Base-by-base conservation (phyloP, 2,797 vertebrate genomes). In the Spea hammondii region DNA sequence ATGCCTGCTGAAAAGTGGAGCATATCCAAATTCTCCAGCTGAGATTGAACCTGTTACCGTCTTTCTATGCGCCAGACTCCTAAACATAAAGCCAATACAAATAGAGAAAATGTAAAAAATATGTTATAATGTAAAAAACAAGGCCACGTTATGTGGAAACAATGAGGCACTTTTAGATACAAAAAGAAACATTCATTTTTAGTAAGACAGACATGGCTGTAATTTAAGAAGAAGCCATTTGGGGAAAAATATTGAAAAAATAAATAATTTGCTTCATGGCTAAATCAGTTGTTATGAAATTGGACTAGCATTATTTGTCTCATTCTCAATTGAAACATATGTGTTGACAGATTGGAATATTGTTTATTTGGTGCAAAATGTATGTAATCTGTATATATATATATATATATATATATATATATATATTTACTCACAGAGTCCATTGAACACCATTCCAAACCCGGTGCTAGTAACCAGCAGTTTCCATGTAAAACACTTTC, bases 111-210 rank as follows among this genome's bases (percentile, higher is more conserved):
- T 68, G 62, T 53, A 78, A 79, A 79, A 79, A 79, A 70, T 54
- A 79, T 72, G 48, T 74, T 79, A 79, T 74, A 74, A 79, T 79
- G 71, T 64, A 65, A 74, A 79, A 79, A 74, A 79, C 78, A 79
- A 79, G 71, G 65, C 74, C 55, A 69, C 5, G 54, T 73, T 68
- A 73, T 59, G 65, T 77, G 70, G 70, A 79, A 79, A 68, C 49
- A 67, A 48, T 65, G 51, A 72, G 70, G 64, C 53, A 14, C 45
- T 70, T 74, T 79, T 62, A 50, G 72, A 79, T 53, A 70, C 54
- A 73, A 53, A 79, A 79, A 79, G 70, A 32, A 14, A 57, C 53
- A 73, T 79, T 72, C 44, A 78, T 68, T 73, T 49, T 65, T 2
- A 32, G 53, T 12, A 9, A 64, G 69, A 64, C 49, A 59, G 55